Conservation (phyloP, 1,140 invertebrate genomes). For the Drosophila littoralis region DNA sequence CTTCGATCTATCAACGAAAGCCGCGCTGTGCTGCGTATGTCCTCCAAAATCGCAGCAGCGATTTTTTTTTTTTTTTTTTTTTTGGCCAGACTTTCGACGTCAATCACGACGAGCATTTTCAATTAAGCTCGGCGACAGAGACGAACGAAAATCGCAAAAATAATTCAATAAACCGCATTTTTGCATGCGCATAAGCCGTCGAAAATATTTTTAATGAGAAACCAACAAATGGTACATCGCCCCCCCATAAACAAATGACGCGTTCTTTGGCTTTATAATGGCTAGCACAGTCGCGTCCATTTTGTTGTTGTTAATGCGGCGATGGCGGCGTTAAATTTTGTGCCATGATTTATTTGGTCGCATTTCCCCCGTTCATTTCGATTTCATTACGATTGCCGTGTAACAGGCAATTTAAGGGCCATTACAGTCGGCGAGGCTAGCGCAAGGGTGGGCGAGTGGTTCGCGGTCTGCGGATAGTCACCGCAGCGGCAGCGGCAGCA, state of each 20-base stretch:
- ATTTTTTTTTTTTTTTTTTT: not conserved
- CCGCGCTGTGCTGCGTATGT: not conserved
- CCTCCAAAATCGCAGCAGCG: not conserved
- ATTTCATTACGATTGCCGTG: slow-evolving; percentile 72
- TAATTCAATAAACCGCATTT: slow-evolving; percentile 55
- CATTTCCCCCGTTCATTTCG: slow-evolving; percentile 65
- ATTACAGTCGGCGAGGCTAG: slow-evolving; percentile 19
- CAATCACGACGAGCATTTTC: slow-evolving; percentile 43
- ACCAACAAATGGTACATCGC: slow-evolving; percentile 25
- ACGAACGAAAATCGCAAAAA: slow-evolving; percentile 29
- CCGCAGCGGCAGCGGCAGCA: too few species aligned
- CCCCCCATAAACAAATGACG: slow-evolving; percentile 28
- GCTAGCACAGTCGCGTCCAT: slow-evolving; percentile 38
- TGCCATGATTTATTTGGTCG: slow-evolving; percentile 64
- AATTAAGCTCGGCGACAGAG: slow-evolving; percentile 15
- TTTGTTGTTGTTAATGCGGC: slow-evolving; percentile 40
- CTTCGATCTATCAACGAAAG: not conserved
- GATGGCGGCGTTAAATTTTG: slow-evolving; percentile 47
- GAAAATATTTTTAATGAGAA: slow-evolving; percentile 45
- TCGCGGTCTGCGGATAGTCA: too few species aligned
- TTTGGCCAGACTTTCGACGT: slow-evolving; percentile 36
- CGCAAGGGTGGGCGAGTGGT: too few species aligned
- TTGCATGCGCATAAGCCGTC: slow-evolving; percentile 20
- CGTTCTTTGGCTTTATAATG: slow-evolving; percentile 33
- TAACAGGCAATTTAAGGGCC: slow-evolving; percentile 59